Percentiles rank a stretch among this genome's conserved stretches.
Conservation (phyloP, 2,113 vertebrate species). For the Grammatotria lemairii region DNA sequence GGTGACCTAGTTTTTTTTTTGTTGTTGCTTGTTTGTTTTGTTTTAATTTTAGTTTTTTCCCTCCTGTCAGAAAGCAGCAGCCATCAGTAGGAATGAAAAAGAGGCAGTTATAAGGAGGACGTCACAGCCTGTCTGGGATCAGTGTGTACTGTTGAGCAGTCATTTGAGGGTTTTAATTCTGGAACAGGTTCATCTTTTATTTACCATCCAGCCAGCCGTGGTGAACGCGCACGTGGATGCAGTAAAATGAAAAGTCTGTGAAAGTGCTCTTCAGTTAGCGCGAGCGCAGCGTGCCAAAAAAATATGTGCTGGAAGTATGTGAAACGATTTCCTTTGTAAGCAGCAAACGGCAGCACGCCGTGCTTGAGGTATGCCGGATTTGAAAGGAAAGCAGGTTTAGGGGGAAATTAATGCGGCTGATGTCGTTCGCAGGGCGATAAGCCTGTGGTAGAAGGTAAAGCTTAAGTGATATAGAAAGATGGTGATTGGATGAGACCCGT, state of each 20-base stretch:
- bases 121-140: constrained; percentile 52
- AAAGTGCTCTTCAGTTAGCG: background rate
- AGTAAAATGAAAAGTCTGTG: constrained; percentile 8
- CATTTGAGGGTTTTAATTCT: constrained; percentile 64
- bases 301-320: background rate
- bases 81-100: constrained; percentile 45
- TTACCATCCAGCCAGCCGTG: constrained; percentile 52
- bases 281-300: background rate
- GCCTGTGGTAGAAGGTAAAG: background rate
- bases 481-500: constrained; percentile 5
- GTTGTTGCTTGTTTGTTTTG: constrained; percentile 30
- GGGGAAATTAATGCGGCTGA: background rate
- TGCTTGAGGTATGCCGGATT: background rate
- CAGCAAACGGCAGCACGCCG: background rate
- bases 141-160: constrained; percentile 46
- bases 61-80: constrained; percentile 30
- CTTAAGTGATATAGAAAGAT: background rate
- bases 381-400: background rate
- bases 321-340: background rate
- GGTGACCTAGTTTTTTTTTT: constrained; percentile 68
- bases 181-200: constrained; percentile 72
- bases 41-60: constrained; percentile 40
- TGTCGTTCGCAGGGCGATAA: background rate
- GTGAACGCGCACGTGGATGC: constrained; percentile 27
- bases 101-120: constrained; percentile 27